These are phyloP conservation scores for Chrysolina americana DNA, from an alignment of 2,888 invertebrate species.

Conservation along the genomic window DNA sequence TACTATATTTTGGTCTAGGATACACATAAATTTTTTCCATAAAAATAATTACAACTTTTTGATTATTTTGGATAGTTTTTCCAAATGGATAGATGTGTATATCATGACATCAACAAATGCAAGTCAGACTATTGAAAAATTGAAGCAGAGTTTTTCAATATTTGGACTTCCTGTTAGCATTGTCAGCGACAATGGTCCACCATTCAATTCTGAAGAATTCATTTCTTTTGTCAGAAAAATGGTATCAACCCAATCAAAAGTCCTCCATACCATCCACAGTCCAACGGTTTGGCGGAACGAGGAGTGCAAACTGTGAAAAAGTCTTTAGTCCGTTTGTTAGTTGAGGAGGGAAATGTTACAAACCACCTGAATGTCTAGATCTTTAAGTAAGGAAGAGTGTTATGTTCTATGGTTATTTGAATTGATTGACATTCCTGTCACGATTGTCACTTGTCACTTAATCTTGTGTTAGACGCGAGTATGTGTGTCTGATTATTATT, in stretches of 20 bases:
- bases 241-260: constrained; percentile 48
- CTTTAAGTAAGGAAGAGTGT: background rate
- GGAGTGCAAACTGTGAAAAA: constrained; percentile 52
- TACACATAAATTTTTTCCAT: constrained; percentile 40
- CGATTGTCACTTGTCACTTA: no score
- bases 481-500: no score
- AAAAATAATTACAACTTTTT: constrained; percentile 35
- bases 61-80: constrained; percentile 44
- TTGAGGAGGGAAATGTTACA: constrained; percentile 5
- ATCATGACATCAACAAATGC: constrained; percentile 41
- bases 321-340: background rate
- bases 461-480: no score
- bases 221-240: constrained; percentile 49
- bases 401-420: no score
- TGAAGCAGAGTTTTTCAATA: constrained; percentile 47
- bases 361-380: background rate
- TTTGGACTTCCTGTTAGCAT: constrained; percentile 47
- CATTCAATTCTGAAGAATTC: constrained; percentile 49
- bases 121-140: constrained; percentile 37
- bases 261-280: constrained; percentile 43
- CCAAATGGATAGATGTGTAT: constrained; percentile 51
- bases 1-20: constrained; percentile 32
- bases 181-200: constrained; percentile 52
- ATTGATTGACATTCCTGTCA: no score
- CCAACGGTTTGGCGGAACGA: constrained; percentile 50